These are phyloP conservation scores for Antheraea yamamai DNA, from an alignment of 2,888 invertebrate genomes.

Conservation along the genomic window DNA sequence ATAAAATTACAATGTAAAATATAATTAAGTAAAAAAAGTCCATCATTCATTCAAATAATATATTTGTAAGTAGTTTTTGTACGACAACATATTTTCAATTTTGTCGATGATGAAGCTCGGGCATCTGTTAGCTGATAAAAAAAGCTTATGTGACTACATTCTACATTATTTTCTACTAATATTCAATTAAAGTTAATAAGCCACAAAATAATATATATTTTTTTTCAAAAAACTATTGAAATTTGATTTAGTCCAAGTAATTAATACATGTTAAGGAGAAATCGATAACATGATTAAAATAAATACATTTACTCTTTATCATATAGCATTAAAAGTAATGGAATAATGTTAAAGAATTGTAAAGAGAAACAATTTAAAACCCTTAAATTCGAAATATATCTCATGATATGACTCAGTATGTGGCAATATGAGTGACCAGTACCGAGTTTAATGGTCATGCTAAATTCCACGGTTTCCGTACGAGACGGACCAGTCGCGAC, in stretches of 20 bases:
- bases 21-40: no score
- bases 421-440: background rate
- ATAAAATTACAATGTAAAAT: no score
- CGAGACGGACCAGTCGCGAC: slow-evolving; percentile 23
- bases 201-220: background rate
- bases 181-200: background rate
- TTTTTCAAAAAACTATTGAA: background rate
- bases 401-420: background rate
- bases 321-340: background rate
- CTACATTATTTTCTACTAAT: background rate
- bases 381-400: background rate
- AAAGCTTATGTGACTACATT: background rate
- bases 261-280: background rate
- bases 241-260: background rate
- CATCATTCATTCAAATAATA: no score
- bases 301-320: background rate
- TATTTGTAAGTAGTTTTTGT: no score
- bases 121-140: background rate
- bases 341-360: background rate
- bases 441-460: slow-evolving; percentile 42
- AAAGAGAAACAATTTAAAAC: background rate
- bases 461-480: slow-evolving; percentile 46
- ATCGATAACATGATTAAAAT: background rate
- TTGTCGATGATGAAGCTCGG: no score
- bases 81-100: no score